phyloP scores from a whole-genome alignment of 2,113 vertebrate genomes.

The Lichenostomus cassidix region DNA sequence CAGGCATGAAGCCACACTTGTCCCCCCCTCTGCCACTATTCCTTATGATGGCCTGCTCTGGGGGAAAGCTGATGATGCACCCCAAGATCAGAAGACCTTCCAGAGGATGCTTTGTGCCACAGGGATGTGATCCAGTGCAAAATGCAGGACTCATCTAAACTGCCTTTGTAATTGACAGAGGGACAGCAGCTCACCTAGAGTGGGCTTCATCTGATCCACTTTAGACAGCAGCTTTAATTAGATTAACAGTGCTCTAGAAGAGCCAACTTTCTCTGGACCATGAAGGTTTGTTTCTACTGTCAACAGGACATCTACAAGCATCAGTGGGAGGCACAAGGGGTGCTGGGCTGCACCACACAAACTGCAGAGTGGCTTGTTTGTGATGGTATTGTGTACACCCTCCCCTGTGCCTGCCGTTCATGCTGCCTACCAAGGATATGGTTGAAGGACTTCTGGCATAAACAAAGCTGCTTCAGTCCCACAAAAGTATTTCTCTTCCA shows the following conservation, averaged over 20 bases:
- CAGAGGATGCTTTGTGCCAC: not conserved
- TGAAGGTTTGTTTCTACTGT: not conserved
- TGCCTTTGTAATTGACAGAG: not conserved
- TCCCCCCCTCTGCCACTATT: not conserved
- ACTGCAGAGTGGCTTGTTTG: not conserved
- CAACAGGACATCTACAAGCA: not conserved
- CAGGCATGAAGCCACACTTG: not conserved
- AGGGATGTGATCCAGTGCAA: not conserved
- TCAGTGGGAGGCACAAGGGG: not conserved
- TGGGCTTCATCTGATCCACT: not conserved
- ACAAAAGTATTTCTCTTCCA: not conserved
- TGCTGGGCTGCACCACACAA: not conserved
- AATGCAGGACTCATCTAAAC: not conserved
- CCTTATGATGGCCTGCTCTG: not conserved
- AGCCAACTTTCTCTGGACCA: not conserved
- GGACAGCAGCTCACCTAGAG: not conserved
- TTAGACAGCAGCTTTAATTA: not conserved
- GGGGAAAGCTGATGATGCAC: not conserved
- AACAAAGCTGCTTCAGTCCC: not conserved
- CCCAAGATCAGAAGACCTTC: not conserved
- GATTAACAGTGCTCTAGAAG: not conserved
- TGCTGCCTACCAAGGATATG: not conserved
- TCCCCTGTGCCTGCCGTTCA: not conserved
- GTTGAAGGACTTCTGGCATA: constrained; percentile 8
- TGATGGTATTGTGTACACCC: fast-evolving